Evolutionary conservation across 2,888 invertebrate genomes (phyloP).

Genomic region (Pyrrhia umbra): DNA sequence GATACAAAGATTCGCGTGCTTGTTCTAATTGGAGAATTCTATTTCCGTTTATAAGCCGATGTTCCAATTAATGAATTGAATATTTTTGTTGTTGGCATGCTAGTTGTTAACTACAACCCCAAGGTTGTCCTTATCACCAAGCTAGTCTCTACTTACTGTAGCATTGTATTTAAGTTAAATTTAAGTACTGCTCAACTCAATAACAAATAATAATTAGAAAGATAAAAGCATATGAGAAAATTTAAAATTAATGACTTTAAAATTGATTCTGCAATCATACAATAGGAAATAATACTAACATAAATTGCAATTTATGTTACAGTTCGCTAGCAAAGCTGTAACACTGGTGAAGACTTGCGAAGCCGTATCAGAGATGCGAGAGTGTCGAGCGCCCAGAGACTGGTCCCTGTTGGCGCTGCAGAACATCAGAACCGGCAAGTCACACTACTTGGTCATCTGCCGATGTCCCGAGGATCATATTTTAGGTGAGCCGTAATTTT

Average conservation of each 20-base stretch:
- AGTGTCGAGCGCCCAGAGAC: conserved; percentile 96
- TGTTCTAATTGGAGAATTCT: conserved; percentile 20
- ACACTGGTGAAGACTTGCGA: conserved; percentile 98
- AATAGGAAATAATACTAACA: background rate
- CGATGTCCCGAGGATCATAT: conserved; percentile 96
- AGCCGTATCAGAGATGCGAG: conserved; percentile 96
- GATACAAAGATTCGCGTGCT: conserved; percentile 34
- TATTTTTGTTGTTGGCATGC: conserved; percentile 28
- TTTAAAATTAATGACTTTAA: too few species aligned
- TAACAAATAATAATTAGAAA: too few species aligned
- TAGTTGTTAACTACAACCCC: conserved; percentile 16
- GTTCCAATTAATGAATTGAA: conserved; percentile 50
- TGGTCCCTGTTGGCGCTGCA: conserved; percentile 97
- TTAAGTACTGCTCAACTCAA: too few species aligned
- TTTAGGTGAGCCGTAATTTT: conserved; percentile 90
- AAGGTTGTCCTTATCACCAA: background rate
- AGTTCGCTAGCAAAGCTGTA: conserved; percentile 92
- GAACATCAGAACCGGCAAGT: conserved; percentile 97
- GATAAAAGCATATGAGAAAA: too few species aligned
- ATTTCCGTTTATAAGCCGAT: conserved; percentile 18
- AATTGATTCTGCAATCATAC: too few species aligned
- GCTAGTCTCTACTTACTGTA: background rate
- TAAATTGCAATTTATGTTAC: conserved; percentile 62
- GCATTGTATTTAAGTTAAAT: background rate
- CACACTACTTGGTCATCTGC: conserved; percentile 97